Evolutionary conservation across 2,113 vertebrate species (phyloP), one percentile per base, ranked within the genome.

Genomic region (Malurus cyaneus): DNA sequence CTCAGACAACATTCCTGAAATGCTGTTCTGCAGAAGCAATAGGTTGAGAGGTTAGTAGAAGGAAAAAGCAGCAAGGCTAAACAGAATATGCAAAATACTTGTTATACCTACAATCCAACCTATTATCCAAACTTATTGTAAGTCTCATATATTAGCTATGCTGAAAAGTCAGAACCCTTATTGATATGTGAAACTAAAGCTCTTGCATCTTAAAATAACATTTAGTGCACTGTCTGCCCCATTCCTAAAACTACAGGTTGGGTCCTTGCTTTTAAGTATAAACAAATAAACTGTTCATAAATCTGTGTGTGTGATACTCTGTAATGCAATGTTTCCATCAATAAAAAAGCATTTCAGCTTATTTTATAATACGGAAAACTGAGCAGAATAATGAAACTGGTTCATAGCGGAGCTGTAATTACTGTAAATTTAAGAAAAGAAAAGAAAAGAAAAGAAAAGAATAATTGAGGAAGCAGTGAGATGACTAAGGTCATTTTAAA

Each of bases 391-490:
- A 91, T 76, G 47, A 71, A 88, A 64, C 44, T 26, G 92, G 52
- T 89, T 70, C 39, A 88, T 24, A 92, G 52, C 23, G 14, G 5
- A 83, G 39, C 52, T 86, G 53, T 83, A 92, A 94, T 83, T 95
- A 83, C 52, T 36, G 7, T 31, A 85, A 87, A 57, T 62, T 89
- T 31, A 4, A 87, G 91, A 80, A 86, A 66, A 79, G 9, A 52
- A 61, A 46, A 92, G 20, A 89, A 52, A 4, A 87, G 91, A 80
- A 86, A 66, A 79, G 9, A 52, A 61, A 46, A 92, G 20, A 89
- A 52, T 86, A 95, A 93, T 73, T 80, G 65, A 95, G 87, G 94
- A 91, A 93, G 64, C 36, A 90, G 44, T 25, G 29, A 70, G 64
- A 93, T 80, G 64, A 79, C 74, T 80, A 89, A 24, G 64, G 71